Conservation (phyloP, 1,140 invertebrate species). For the Nautilus pompilius region DNA sequence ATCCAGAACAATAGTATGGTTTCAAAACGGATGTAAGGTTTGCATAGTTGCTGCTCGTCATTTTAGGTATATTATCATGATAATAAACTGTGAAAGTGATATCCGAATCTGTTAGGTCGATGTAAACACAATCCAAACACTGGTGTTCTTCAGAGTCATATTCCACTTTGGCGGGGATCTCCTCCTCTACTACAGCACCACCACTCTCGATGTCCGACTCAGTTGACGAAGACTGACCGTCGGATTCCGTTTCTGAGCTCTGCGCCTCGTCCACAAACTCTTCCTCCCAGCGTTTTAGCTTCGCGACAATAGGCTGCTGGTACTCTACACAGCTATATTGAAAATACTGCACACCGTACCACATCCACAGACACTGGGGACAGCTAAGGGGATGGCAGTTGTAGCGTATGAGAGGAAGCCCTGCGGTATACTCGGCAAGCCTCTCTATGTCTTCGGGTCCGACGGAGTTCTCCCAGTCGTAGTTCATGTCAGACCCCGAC, state of each 20-base stretch:
- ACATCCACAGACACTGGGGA: conserved; percentile 37
- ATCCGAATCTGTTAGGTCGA: conserved; percentile 50
- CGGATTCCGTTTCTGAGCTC: too few relatives aligned
- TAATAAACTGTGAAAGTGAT: conserved; percentile 47
- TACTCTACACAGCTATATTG: too few relatives aligned
- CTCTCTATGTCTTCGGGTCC: conserved; percentile 37
- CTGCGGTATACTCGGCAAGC: conserved; percentile 44
- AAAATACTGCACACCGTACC: conserved; percentile 28
- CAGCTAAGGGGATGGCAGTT: conserved; percentile 41
- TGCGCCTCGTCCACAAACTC: too few relatives aligned
- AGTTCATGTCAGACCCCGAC: conserved; percentile 42
- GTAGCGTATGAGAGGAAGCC: conserved; percentile 44
- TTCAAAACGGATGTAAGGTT: neutral
- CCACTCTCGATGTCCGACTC: neutral
- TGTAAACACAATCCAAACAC: conserved; percentile 39
- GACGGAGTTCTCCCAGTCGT: conserved; percentile 30
- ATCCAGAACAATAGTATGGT: neutral
- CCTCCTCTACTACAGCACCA: neutral
- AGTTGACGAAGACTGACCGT: too few relatives aligned
- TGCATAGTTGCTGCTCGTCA: neutral
- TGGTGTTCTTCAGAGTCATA: conserved; percentile 6
- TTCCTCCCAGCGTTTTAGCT: too few relatives aligned
- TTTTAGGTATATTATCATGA: conserved; percentile 26
- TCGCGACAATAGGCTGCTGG: too few relatives aligned
- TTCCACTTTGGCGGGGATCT: neutral